Conservation (phyloP, 2,113 vertebrate species). For the Sylvietta virens region DNA sequence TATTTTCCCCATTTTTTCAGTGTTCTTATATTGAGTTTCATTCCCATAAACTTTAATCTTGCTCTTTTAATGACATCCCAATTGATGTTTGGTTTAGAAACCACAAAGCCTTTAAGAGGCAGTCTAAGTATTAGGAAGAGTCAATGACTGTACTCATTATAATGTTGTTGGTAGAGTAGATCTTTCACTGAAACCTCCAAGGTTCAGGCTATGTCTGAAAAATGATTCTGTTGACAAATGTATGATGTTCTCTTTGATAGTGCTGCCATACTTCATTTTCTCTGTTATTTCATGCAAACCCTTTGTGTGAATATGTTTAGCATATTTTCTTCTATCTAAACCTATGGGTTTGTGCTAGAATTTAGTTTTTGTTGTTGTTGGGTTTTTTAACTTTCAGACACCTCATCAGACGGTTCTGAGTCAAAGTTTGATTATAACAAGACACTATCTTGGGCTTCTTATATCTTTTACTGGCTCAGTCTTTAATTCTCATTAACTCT, state of each 20-base stretch:
- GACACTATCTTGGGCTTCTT: background rate
- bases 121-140: background rate
- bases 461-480: background rate
- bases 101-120: background rate
- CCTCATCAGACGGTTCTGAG: background rate
- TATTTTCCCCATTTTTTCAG: background rate
- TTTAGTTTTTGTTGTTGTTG: background rate
- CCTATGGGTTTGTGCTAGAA: background rate
- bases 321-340: background rate
- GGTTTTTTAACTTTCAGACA: background rate
- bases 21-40: background rate
- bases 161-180: background rate
- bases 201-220: background rate
- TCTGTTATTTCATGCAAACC: background rate
- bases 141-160: background rate
- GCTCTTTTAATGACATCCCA: background rate
- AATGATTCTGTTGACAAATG: background rate
- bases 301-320: background rate
- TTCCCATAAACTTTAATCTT: background rate
- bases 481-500: background rate
- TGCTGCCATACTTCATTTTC: background rate
- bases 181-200: background rate
- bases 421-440: background rate
- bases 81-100: background rate
- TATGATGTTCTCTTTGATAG: background rate